Evolutionary conservation across 2,888 invertebrate species (phyloP).

Genomic region (Exephanes ischioxanthus): DNA sequence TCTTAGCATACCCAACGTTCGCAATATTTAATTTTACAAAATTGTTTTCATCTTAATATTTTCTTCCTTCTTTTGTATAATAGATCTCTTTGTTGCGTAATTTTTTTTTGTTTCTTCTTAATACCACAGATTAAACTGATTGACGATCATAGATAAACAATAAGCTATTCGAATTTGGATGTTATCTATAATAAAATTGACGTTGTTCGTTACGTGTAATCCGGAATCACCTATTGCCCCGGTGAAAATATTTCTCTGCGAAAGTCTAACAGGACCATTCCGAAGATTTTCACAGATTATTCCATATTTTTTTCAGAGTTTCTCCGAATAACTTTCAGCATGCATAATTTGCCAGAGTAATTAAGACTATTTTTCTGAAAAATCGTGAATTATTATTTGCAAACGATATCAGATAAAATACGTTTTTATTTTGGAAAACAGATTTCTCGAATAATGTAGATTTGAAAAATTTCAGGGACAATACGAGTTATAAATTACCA

Average conservation of each 20-base stretch:
- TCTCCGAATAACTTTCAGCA: background rate
- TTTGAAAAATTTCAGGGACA: no score
- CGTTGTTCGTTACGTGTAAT: slow-evolving; percentile 62
- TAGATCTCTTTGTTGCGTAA: slow-evolving; percentile 24
- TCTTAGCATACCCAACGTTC: slow-evolving; percentile 61
- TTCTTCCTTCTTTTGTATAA: slow-evolving; percentile 42
- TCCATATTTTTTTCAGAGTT: background rate
- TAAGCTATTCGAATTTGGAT: slow-evolving; percentile 57
- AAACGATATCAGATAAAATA: no score
- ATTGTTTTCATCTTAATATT: slow-evolving; percentile 53
- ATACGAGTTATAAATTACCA: no score
- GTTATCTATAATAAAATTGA: slow-evolving; percentile 66
- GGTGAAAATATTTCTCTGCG: background rate
- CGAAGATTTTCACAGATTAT: background rate
- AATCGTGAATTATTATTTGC: no score
- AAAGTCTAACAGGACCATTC: background rate
- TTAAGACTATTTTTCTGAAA: background rate
- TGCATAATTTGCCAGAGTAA: background rate
- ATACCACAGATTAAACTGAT: slow-evolving; percentile 60
- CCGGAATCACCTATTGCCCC: slow-evolving; percentile 55
- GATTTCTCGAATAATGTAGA: no score
- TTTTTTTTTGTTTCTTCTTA: slow-evolving; percentile 38
- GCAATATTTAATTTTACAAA: slow-evolving; percentile 67
- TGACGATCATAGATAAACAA: slow-evolving; percentile 63
- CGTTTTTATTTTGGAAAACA: no score